Evolutionary conservation across 1,140 invertebrate genomes (phyloP).

Genomic region (Leguminivora glycinivorella): DNA sequence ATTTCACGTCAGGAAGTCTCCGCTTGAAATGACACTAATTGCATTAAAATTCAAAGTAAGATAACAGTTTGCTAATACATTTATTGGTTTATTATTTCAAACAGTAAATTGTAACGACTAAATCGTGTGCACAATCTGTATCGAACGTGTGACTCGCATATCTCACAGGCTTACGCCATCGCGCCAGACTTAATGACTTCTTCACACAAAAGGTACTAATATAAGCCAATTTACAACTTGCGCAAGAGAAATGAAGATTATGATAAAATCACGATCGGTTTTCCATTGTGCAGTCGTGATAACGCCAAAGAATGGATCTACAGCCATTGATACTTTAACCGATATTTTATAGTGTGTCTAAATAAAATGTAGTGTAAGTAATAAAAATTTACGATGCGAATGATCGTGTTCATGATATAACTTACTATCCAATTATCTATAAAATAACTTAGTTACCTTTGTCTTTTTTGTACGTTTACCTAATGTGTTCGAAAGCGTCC

Average conservation of each 20-base stretch:
- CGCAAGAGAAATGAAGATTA: constrained; percentile 16
- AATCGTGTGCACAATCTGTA: background rate
- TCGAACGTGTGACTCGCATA: background rate
- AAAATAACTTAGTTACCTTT: no score
- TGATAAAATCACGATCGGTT: background rate
- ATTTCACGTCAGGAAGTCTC: constrained; percentile 13
- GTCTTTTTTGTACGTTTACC: no score
- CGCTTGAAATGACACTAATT: background rate
- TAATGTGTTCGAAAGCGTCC: no score
- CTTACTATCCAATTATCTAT: background rate
- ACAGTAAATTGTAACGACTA: background rate
- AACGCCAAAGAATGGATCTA: background rate
- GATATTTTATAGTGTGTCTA: background rate
- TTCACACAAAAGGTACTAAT: constrained; percentile 25
- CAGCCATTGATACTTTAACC: background rate
- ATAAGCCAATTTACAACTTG: constrained; percentile 10
- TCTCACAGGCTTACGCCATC: background rate
- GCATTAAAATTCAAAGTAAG: background rate
- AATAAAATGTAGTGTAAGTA: background rate
- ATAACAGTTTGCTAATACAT: no score
- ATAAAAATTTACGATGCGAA: background rate
- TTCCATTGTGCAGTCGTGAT: constrained; percentile 1
- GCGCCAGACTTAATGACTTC: background rate
- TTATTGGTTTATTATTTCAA: no score
- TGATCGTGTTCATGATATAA: background rate